Evolutionary conservation across 2,888 invertebrate genomes (phyloP), one percentile per base, ranked within the genome.

Genomic region (Frankliniella fusca): DNA sequence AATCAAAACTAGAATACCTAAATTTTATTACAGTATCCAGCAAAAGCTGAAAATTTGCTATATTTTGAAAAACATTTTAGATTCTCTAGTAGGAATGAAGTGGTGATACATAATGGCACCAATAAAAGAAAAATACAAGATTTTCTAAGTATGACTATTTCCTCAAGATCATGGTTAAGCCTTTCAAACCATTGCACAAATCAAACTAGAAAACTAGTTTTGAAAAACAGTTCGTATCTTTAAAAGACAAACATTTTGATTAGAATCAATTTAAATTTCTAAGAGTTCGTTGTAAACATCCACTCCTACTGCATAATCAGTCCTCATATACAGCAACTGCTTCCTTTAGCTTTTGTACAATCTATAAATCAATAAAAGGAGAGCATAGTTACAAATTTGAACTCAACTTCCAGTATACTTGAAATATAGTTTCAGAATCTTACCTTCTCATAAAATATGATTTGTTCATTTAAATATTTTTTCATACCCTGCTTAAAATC

Each of bases 401-500:
- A 27, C 2, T 0, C 10, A 12, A 12, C 2, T 27, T 27, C 12
- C 8, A 23, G 23, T 27, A 76, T 27, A 2, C 12, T 23, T 11
- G n/a, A 23, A 9, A 10, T 10, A 12, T 27, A 27, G n/a, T 15
- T 18, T 54, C 11, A 2, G 12, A 76, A 5, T 81, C 80, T 82
- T n/a, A 86, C 86, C 81, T 94, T 94, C 88, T 95, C 94, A 90
- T 98, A 98, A 90, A 98, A 99, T 82, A 91, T 91, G 61, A 98
- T 95, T 90, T 99, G 98, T 86, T 96, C 95, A 84, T 90, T 91
- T 83, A 99, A 90, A 88, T 96, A 98, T 84, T 91, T 92, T 87
- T 95, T 94, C 92, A 98, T 94, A 81, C 96, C 93, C 82, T 91
- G 90, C 86, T 94, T 95, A 85, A 97, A 91, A 89, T 99, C 97